phyloP scores from a whole-genome alignment of 2,888 invertebrate species.

The Hydropsyche betteni region DNA sequence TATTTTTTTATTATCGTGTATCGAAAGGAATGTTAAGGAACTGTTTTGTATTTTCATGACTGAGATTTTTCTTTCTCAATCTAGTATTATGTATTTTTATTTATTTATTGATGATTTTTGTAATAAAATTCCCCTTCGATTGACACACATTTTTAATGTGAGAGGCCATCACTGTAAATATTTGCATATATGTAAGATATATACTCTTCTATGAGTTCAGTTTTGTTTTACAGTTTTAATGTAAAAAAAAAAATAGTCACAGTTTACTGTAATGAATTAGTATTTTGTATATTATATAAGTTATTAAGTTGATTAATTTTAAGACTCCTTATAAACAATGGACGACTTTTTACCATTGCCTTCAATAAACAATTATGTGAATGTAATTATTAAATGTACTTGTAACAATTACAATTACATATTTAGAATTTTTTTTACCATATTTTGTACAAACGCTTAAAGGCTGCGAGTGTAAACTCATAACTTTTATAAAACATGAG shows the following conservation, averaged over 20 bases:
- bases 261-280: constrained; percentile 14
- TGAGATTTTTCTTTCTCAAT: constrained; percentile 7
- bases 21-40: too few relatives aligned
- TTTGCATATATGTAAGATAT: constrained; percentile 16
- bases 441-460: constrained; percentile 43
- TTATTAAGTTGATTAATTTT: constrained; percentile 15
- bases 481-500: not conserved
- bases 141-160: constrained; percentile 11
- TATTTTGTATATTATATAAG: constrained; percentile 23
- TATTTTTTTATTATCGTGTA: too few relatives aligned
- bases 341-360: constrained; percentile 38
- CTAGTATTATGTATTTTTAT: not conserved
- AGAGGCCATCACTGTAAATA: constrained; percentile 15
- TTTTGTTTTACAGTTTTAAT: constrained; percentile 30
- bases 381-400: constrained; percentile 28
- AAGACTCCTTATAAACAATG: constrained; percentile 21
- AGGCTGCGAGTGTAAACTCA: constrained; percentile 38
- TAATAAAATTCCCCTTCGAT: not conserved
- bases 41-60: too few relatives aligned
- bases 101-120: not conserved
- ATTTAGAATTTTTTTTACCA: constrained; percentile 39
- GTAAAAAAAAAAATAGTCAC: constrained; percentile 29
- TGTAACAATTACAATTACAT: constrained; percentile 7
- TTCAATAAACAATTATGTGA: constrained; percentile 40
- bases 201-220: constrained; percentile 25